Evolutionary conservation across 1,140 invertebrate genomes (phyloP).

Genomic region (Bombus superbus): DNA sequence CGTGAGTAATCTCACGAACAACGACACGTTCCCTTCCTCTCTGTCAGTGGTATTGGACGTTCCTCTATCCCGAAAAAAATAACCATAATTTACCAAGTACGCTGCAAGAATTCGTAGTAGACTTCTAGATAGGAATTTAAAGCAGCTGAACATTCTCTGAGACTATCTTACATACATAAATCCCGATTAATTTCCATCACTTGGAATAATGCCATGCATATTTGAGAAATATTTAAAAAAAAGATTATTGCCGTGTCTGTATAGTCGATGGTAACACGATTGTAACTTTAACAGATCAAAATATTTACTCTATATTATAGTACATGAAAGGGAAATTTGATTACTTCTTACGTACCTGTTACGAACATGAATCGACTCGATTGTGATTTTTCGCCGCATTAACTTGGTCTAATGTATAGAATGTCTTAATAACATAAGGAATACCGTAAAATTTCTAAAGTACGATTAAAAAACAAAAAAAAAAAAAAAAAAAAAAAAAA

Average conservation of each 20-base stretch:
- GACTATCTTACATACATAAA: neutral
- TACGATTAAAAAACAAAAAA: too few species aligned
- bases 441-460: too few species aligned
- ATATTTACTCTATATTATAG: too few species aligned
- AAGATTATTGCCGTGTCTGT: neutral
- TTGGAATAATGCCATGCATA: neutral
- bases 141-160: neutral
- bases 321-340: too few species aligned
- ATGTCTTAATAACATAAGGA: too few species aligned
- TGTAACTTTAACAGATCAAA: too few species aligned
- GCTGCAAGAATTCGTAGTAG: neutral
- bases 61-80: conserved; percentile 28
- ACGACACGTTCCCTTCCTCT: conserved; percentile 35
- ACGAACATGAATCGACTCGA: too few species aligned
- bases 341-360: too few species aligned
- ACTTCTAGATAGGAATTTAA: neutral
- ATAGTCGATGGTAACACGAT: too few species aligned
- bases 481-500: too few species aligned
- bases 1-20: conserved; percentile 56
- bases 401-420: too few species aligned
- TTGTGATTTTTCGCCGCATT: too few species aligned
- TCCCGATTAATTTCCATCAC: neutral
- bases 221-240: neutral
- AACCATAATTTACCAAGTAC: conserved; percentile 1
- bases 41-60: conserved; percentile 17